Conservation (phyloP, 2,888 invertebrate species). For the Molorchus minor region DNA sequence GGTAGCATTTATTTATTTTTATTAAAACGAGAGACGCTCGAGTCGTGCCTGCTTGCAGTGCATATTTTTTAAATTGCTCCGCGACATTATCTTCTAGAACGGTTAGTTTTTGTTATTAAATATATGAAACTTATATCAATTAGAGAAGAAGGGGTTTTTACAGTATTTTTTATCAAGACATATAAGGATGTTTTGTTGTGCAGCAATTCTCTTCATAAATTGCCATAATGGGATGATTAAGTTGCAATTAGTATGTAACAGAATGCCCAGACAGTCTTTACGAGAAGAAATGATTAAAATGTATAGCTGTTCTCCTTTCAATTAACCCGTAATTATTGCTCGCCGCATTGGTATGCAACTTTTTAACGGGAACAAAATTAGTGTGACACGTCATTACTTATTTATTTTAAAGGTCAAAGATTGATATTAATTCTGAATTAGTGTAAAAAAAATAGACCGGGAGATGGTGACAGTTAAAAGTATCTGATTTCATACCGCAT, state of each 20-base stretch:
- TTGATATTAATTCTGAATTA: too few species aligned
- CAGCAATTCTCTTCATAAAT: slow-evolving; percentile 12
- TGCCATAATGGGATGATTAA: slow-evolving; percentile 13
- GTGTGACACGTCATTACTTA: too few species aligned
- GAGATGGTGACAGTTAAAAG: too few species aligned
- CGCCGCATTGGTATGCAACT: too few species aligned
- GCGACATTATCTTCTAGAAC: slow-evolving; percentile 16
- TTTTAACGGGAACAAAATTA: too few species aligned
- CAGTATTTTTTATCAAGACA: slow-evolving; percentile 26
- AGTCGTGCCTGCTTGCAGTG: slow-evolving; percentile 10
- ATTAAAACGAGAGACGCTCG: slow-evolving; percentile 25
- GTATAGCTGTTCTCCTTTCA: not conserved
- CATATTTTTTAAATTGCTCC: slow-evolving; percentile 31
- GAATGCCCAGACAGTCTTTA: slow-evolving; percentile 3
- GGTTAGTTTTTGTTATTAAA: slow-evolving; percentile 39
- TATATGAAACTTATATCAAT: slow-evolving; percentile 38
- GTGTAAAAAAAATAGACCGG: too few species aligned
- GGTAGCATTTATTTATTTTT: slow-evolving; percentile 23
- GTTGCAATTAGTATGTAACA: slow-evolving; percentile 10
- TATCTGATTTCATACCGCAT: too few species aligned
- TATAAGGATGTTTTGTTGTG: slow-evolving; percentile 15
- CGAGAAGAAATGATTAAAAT: not conserved
- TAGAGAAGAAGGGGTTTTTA: slow-evolving; percentile 29
- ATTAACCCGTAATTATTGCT: too few species aligned
- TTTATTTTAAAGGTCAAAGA: too few species aligned